These are phyloP conservation scores for Hippopotamus amphibius DNA, from an alignment of 2,113 vertebrate genomes.

Conservation along the genomic window DNA sequence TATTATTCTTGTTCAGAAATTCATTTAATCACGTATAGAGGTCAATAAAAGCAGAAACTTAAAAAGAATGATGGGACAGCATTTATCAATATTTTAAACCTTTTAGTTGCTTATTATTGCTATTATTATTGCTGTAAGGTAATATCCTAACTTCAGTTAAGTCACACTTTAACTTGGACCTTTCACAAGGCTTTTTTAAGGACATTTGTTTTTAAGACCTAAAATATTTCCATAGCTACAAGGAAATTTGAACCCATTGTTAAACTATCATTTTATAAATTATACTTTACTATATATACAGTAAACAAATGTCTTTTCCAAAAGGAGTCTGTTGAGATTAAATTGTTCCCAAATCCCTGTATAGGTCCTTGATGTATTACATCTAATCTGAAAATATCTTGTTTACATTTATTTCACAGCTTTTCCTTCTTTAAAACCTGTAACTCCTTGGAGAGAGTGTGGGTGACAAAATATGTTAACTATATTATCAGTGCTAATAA, in stretches of 20 bases:
- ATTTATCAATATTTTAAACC: conserved; percentile 57
- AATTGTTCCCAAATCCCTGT: conserved; percentile 38
- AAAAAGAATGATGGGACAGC: neutral
- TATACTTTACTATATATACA: neutral
- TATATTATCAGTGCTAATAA: conserved; percentile 54
- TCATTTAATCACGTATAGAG: conserved; percentile 43
- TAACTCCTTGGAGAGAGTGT: conserved; percentile 49
- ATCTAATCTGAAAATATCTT: conserved; percentile 43
- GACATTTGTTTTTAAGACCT: conserved; percentile 5
- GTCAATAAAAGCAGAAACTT: conserved; percentile 61
- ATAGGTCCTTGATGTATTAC: neutral
- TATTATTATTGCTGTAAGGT: neutral
- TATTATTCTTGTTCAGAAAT: conserved; percentile 67
- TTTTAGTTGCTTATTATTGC: neutral
- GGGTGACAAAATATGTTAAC: conserved; percentile 51
- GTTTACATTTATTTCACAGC: conserved; percentile 24
- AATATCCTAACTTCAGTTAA: neutral
- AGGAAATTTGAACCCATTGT: conserved; percentile 20
- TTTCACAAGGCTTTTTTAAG: conserved; percentile 52
- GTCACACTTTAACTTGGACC: neutral
- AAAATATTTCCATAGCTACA: conserved; percentile 41
- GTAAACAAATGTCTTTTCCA: conserved; percentile 47
- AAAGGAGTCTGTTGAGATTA: neutral
- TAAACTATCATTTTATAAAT: conserved; percentile 55
- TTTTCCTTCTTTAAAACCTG: conserved; percentile 42